phyloP scores from a whole-genome alignment of 2,113 vertebrate species.

The Carlito syrichta region DNA sequence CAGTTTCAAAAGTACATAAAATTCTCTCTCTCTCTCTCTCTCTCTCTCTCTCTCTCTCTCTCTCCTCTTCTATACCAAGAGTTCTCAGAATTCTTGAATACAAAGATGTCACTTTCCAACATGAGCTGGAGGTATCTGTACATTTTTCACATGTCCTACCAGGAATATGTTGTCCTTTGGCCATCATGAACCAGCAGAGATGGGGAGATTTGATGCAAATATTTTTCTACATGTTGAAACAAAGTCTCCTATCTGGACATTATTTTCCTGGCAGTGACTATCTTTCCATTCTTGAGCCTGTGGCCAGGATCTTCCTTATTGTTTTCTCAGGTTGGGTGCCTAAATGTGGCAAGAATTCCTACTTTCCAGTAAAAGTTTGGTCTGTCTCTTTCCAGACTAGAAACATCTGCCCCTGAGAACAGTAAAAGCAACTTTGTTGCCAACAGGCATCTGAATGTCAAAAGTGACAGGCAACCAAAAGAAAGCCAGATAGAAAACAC shows the following conservation, averaged over 20 bases:
- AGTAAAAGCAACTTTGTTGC: constrained; percentile 49
- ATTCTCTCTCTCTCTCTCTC: background rate
- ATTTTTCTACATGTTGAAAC: constrained; percentile 57
- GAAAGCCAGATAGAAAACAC: constrained; percentile 70
- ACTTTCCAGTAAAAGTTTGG: constrained; percentile 68
- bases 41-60: background rate
- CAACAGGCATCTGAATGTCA: constrained; percentile 69
- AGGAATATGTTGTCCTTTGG: background rate
- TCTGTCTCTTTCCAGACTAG: constrained; percentile 68
- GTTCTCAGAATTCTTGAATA: background rate
- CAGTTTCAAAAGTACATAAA: constrained; percentile 29
- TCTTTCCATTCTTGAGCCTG: constrained; percentile 49
- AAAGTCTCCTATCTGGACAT: constrained; percentile 44
- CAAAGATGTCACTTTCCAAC: constrained; percentile 25
- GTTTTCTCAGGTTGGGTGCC: constrained; percentile 59
- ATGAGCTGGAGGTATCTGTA: background rate
- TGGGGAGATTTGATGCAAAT: constrained; percentile 14
- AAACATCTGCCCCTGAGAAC: constrained; percentile 71
- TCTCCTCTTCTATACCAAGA: background rate
- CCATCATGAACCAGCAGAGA: background rate
- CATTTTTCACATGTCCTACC: background rate
- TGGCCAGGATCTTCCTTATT: constrained; percentile 58
- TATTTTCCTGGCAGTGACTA: constrained; percentile 59
- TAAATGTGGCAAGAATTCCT: constrained; percentile 63
- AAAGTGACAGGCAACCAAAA: constrained; percentile 73